These are phyloP conservation scores for Enteromius fasciolatus DNA, from an alignment of 2,797 vertebrate genomes.

Conservation along the genomic window DNA sequence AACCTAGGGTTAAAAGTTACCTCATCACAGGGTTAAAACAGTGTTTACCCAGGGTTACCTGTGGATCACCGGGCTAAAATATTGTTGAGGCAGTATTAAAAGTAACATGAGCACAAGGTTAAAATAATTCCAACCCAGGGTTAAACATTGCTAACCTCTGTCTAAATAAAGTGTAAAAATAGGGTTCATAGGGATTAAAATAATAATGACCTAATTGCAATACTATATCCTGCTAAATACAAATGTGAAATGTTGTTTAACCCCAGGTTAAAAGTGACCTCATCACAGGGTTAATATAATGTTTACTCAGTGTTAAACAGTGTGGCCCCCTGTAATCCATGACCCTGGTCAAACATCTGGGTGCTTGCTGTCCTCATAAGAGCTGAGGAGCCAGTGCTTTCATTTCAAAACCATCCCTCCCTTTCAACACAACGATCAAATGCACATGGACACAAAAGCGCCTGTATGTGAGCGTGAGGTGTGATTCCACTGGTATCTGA, in stretches of 20 bases:
- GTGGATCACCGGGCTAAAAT: background rate
- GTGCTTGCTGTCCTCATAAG: slow-evolving; percentile 58
- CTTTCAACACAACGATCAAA: slow-evolving; percentile 69
- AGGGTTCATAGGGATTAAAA: too few relatives aligned
- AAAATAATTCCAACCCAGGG: background rate
- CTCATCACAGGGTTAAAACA: background rate
- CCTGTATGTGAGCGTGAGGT: slow-evolving; percentile 60
- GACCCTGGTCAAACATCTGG: slow-evolving; percentile 76
- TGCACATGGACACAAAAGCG: slow-evolving; percentile 65
- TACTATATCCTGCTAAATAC: background rate
- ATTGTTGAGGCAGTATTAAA: too few relatives aligned
- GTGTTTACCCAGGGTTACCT: background rate
- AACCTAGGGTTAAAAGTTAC: background rate
- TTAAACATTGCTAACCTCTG: background rate
- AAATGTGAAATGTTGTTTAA: background rate
- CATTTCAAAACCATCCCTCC: slow-evolving; percentile 69
- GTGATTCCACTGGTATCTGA: slow-evolving; percentile 64
- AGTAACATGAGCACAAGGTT: too few relatives aligned
- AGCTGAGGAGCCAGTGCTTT: slow-evolving; percentile 31
- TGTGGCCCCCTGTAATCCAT: slow-evolving; percentile 41
- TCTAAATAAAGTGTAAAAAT: background rate
- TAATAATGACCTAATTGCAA: background rate
- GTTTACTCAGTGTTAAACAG: background rate
- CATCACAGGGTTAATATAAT: background rate
- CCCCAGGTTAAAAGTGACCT: background rate